phyloP scores from a whole-genome alignment of 1,140 invertebrate species.

The Eupristina koningsbergeri region DNA sequence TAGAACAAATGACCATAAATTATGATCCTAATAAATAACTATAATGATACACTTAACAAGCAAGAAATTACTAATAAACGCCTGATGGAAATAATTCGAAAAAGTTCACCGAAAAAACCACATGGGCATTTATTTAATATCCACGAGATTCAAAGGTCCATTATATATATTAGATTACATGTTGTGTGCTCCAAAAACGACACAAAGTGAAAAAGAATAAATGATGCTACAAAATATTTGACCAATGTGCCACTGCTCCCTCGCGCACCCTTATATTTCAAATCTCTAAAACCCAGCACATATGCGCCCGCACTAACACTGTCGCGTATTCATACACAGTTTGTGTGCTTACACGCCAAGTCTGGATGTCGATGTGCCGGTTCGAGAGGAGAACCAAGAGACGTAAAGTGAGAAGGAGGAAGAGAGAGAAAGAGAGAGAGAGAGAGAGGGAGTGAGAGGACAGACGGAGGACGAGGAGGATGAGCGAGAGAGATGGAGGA shows the following conservation, averaged over 20 bases:
- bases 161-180: slow-evolving; percentile 24
- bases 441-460: neutral
- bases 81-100: neutral
- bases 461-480: neutral
- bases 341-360: neutral
- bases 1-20: too few relatives aligned
- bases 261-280: slow-evolving; percentile 12
- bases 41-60: neutral
- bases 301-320: neutral
- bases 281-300: neutral
- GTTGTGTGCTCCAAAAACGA: neutral
- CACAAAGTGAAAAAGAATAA: slow-evolving; percentile 12
- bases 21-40: neutral
- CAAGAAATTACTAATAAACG: slow-evolving; percentile 8
- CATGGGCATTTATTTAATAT: neutral
- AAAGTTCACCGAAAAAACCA: neutral
- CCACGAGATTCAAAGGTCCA: neutral
- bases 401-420: neutral
- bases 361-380: too few relatives aligned
- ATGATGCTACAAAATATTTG: neutral
- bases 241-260: neutral
- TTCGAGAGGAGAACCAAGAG: neutral
- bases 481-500: neutral
- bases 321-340: neutral
- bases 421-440: neutral